phyloP scores from a whole-genome alignment of 2,797 vertebrate species.

The Discoglossus pictus region DNA sequence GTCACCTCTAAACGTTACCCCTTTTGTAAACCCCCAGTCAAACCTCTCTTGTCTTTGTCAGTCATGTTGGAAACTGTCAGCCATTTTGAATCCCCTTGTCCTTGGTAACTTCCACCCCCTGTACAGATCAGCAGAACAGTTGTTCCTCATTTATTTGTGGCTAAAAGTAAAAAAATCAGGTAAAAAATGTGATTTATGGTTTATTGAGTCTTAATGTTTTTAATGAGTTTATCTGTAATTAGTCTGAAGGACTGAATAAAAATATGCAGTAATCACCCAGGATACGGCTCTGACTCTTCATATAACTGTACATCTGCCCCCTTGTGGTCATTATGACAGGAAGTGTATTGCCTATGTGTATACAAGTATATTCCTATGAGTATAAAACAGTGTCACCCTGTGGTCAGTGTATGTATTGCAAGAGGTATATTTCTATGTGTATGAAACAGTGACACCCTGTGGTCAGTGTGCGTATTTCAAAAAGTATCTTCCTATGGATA shows the following conservation, averaged over 20 bases:
- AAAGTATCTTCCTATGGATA: too few relatives aligned
- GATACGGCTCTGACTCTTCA: neutral
- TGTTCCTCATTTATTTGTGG: conserved; percentile 31
- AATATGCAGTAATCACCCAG: conserved; percentile 40
- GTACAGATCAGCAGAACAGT: conserved; percentile 25
- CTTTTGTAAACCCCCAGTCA: neutral
- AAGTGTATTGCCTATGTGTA: too few relatives aligned
- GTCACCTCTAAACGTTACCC: conserved; percentile 26
- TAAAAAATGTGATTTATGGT: conserved; percentile 21
- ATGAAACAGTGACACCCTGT: too few relatives aligned
- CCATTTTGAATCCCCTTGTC: conserved; percentile 8
- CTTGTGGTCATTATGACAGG: too few relatives aligned
- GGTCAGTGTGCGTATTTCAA: too few relatives aligned
- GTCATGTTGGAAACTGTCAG: conserved; percentile 13
- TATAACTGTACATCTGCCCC: too few relatives aligned
- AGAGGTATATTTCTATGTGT: too few relatives aligned
- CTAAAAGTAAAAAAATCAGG: conserved; percentile 42
- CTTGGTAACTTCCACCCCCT: conserved; percentile 4
- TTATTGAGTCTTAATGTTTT: conserved; percentile 43
- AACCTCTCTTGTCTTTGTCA: conserved; percentile 15
- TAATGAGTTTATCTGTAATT: conserved; percentile 40
- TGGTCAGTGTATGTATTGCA: too few relatives aligned
- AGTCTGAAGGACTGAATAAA: conserved; percentile 51
- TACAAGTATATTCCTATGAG: too few relatives aligned
- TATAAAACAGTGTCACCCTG: too few relatives aligned